Percentiles rank a stretch among this genome's conserved stretches.
Conservation (phyloP, 2,888 invertebrate species). For the Daptonema setosum region DNA sequence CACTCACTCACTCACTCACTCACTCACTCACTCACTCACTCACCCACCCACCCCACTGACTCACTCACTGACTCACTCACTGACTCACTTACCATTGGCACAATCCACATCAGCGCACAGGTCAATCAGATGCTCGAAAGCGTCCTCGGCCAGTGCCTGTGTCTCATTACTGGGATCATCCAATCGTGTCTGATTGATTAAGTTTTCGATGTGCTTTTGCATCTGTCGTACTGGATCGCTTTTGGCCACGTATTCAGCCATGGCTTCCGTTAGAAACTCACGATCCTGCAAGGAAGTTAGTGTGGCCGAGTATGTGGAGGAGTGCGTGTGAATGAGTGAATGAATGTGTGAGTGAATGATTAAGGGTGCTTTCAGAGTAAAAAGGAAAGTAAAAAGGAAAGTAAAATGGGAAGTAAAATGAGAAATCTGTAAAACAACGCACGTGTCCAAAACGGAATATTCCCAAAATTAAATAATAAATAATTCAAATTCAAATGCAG, state of each 20-base stretch:
- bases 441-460: too few relatives aligned
- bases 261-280: neutral
- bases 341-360: too few relatives aligned
- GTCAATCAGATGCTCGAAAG: neutral
- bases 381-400: too few relatives aligned
- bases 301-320: neutral
- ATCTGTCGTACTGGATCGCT: neutral
- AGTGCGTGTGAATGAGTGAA: neutral
- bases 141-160: neutral
- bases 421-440: too few relatives aligned
- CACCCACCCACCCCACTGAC: too few relatives aligned
- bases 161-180: neutral
- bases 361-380: too few relatives aligned
- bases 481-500: too few relatives aligned
- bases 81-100: neutral
- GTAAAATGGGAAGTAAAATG: too few relatives aligned
- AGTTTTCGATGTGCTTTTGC: neutral
- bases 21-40: too few relatives aligned
- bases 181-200: neutral
- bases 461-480: too few relatives aligned
- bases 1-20: too few relatives aligned
- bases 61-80: too few relatives aligned
- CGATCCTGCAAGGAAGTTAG: neutral
- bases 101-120: neutral
- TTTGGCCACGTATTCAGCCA: neutral